phyloP scores from a whole-genome alignment of 2,888 invertebrate species.

The Thalpophila matura region DNA sequence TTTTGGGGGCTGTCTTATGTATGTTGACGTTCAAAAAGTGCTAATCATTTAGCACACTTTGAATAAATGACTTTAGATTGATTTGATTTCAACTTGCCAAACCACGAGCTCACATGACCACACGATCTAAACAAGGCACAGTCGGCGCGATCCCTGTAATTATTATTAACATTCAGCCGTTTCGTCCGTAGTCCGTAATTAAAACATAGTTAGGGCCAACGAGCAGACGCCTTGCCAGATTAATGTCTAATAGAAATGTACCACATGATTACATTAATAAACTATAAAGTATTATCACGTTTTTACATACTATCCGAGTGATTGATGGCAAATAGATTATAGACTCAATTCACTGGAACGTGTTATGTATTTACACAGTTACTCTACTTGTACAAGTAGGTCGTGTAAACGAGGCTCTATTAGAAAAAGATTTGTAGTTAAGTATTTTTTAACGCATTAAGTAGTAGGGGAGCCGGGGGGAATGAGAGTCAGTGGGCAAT shows the following conservation, averaged over 20 bases:
- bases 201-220: conserved; percentile 87
- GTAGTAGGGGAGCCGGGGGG: no score
- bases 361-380: conserved; percentile 50
- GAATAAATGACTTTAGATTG: no score
- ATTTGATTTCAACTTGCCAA: no score
- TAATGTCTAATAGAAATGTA: conserved; percentile 89
- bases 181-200: conserved; percentile 83
- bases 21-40: no score
- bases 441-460: no score
- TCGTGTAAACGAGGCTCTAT: conserved; percentile 41
- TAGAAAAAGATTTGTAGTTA: neutral
- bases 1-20: no score
- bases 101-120: conserved; percentile 35
- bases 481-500: no score
- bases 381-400: conserved; percentile 28
- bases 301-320: conserved; percentile 70
- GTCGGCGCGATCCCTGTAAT: conserved; percentile 80
- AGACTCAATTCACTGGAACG: conserved; percentile 53
- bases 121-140: conserved; percentile 70
- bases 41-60: no score
- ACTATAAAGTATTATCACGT: conserved; percentile 71
- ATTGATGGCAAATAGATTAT: conserved; percentile 74
- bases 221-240: conserved; percentile 78
- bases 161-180: conserved; percentile 81
- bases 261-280: conserved; percentile 82